These are phyloP conservation scores for Chiroxiphia lanceolata DNA, from an alignment of 2,797 vertebrate species.

Conservation along the genomic window DNA sequence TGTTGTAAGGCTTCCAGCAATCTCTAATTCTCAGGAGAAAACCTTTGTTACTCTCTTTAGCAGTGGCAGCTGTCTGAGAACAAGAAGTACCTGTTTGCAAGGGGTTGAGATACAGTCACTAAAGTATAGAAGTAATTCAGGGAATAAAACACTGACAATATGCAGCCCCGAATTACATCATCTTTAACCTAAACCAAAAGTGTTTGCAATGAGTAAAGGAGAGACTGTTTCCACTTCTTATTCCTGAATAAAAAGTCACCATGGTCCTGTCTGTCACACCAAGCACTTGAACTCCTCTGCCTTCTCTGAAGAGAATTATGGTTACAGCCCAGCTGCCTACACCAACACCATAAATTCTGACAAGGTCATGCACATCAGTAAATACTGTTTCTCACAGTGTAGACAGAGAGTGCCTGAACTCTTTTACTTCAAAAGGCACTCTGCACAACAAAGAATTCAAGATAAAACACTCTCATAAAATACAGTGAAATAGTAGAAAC, in stretches of 20 bases:
- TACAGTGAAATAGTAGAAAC: neutral
- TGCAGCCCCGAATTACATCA: constrained; percentile 26
- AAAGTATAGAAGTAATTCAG: neutral
- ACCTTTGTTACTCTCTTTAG: neutral
- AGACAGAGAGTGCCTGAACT: neutral
- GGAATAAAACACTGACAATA: neutral
- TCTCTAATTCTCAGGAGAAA: neutral
- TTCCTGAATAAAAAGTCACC: neutral
- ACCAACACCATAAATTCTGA: constrained; percentile 11
- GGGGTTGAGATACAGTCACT: neutral
- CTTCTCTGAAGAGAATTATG: constrained; percentile 4
- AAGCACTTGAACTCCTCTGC: neutral
- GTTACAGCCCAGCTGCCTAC: neutral
- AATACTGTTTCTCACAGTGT: neutral
- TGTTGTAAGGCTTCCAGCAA: neutral
- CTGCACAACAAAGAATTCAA: neutral
- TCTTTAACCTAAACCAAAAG: constrained; percentile 3
- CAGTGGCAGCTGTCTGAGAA: neutral
- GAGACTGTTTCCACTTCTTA: neutral
- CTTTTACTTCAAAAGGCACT: neutral
- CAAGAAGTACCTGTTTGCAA: neutral
- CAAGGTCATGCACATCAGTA: neutral
- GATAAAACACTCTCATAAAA: neutral
- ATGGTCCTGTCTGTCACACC: neutral
- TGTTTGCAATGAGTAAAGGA: neutral